phyloP scores from a whole-genome alignment of 2,888 invertebrate genomes.

The Lordiphosa andalusiaca region DNA sequence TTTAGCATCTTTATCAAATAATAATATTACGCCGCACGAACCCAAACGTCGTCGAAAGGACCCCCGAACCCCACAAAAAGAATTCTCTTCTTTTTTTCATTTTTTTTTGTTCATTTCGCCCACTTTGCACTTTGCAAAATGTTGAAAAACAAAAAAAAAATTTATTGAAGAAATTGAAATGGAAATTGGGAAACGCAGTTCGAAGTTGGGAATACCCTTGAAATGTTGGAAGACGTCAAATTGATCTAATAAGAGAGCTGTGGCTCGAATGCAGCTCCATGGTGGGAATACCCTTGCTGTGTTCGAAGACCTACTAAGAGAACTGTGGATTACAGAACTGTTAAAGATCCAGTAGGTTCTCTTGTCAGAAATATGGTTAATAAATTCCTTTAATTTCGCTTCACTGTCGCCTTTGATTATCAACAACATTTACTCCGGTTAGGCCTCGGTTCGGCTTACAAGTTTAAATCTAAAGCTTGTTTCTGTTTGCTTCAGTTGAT shows the following conservation, averaged over 20 bases:
- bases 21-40: constrained; percentile 76
- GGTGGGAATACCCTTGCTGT: background rate
- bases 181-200: background rate
- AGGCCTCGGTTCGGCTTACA: too few species aligned
- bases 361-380: too few species aligned
- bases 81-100: background rate
- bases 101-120: constrained; percentile 13
- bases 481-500: too few species aligned
- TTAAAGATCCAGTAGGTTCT: too few species aligned
- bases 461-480: too few species aligned
- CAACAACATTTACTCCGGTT: too few species aligned
- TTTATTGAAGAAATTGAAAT: constrained; percentile 47
- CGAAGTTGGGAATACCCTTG: constrained; percentile 13
- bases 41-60: constrained; percentile 55
- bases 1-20: constrained; percentile 79
- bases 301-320: too few species aligned
- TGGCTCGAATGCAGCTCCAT: constrained; percentile 19
- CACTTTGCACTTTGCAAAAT: constrained; percentile 68
- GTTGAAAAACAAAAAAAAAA: constrained; percentile 44
- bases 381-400: too few species aligned
- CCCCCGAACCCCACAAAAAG: constrained; percentile 31
- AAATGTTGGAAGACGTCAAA: too few species aligned
- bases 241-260: too few species aligned
- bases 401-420: too few species aligned
- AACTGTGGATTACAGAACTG: too few species aligned